A percentile compares a stretch with the other conserved stretches of the same genome.
Conservation (phyloP, 2,797 vertebrate genomes). For the Chloroceryle amazona region DNA sequence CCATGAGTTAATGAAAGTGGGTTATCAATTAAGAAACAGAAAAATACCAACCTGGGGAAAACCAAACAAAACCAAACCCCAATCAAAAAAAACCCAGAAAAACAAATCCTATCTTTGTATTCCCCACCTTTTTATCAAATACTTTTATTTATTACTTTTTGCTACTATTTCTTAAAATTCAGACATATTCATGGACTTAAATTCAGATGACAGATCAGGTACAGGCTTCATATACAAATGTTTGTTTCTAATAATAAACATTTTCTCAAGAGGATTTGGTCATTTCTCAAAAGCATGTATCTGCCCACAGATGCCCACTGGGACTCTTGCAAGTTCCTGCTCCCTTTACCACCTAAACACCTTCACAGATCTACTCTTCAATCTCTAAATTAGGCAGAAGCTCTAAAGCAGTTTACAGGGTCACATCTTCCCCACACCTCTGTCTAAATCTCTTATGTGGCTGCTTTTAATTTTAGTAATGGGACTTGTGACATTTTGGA, state of each 20-base stretch:
- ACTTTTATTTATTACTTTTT: neutral
- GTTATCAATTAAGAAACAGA: neutral
- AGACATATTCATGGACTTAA: neutral
- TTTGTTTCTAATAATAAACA: neutral
- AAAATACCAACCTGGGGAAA: neutral
- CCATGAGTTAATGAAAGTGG: neutral
- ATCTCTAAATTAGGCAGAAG: neutral
- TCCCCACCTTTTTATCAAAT: neutral
- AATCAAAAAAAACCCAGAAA: neutral
- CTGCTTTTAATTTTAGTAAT: neutral
- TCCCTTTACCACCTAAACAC: neutral
- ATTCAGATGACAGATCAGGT: neutral
- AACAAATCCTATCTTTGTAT: neutral
- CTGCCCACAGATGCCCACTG: neutral
- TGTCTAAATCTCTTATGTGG: neutral
- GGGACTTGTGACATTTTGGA: constrained; percentile 17
- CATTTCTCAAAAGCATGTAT: neutral
- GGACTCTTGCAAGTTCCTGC: neutral
- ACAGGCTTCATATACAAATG: neutral
- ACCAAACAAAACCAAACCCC: neutral
- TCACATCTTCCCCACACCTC: neutral
- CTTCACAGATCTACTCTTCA: neutral
- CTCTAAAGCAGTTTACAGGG: neutral
- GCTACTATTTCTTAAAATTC: neutral
- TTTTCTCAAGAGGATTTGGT: neutral